Base-by-base conservation (phyloP, 2,113 vertebrate species). In the Numida meleagris region DNA sequence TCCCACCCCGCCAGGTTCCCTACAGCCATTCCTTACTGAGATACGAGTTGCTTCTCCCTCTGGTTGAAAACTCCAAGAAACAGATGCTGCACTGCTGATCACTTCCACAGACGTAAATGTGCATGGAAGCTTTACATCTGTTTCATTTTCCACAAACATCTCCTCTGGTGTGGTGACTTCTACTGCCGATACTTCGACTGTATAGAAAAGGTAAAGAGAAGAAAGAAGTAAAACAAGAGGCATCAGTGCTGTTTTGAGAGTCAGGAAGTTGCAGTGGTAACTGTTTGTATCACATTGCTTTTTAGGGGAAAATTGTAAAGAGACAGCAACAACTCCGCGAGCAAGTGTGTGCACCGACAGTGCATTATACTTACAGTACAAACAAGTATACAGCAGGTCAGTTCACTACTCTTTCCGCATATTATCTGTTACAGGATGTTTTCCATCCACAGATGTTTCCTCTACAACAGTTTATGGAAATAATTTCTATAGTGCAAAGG, bases 71-170 rank as follows among this genome's bases (percentile, higher is more conserved):
- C 88, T 98, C 99, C 99, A 99, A 42, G 98, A 96, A 36, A 99
- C 98, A 0, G 98, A 93, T 4, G 98, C 98, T 45, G n/a, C 14
- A 4, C 95, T 98, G 91, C 98, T 98, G 55, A 99, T 97, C 43
- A 98, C 97, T 15, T 98, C 96, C 1, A 78, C 93, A 4, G 99
- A 99, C 31, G 97, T 98, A 81, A 99, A 99, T 0, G 96, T 98
- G 96, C 99, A 99, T 0, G 97, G 95, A 8, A 99, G 98, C 82
- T 97, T 97, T 6, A 98, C 99, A 1, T 98, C 97, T 4, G 99
- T 99, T 62, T 99, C 99, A 48, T 99, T 99, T 93, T 98, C 98
- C 70, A 99, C 97, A 18, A 98, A 97, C 87, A 99, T 93, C 48
- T 99, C 99, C 7, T 96, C 43, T 0, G 98, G 98, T 1, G 98